Evolutionary conservation across 2,888 invertebrate species (phyloP), one percentile per base, ranked within the genome.

Genomic region (Apamea epomidion): DNA sequence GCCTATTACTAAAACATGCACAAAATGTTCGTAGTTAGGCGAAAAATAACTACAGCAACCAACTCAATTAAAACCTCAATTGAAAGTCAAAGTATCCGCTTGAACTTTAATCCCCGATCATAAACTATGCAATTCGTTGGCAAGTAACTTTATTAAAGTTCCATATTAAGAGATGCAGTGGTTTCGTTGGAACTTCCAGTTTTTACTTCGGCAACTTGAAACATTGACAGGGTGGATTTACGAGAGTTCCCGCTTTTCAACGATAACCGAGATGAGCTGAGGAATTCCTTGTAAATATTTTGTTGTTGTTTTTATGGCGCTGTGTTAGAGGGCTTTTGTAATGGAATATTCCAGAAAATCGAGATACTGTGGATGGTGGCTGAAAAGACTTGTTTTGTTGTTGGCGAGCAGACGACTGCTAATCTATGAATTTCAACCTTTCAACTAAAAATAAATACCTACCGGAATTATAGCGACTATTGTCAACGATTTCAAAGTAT

Each of bases 151-250:
- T 88, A 89, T 90, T 87, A 90, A 91, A 92, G 89, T 91, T 91
- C 88, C 86, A 88, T 91, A 91, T 90, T 90, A 90, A 90, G 86
- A 89, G 87, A 87, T 88, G 89, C 88, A 82, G 85, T 78, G 87
- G 84, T 84, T 88, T 83, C 80, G 87, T 81, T 85, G 88, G 85
- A 75, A 84, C 88, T 88, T 85, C 71, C 89, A 92, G 90, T 91
- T 93, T 92, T 93, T 94, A 93, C 92, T 94, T 89, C 90, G 84
- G 86, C 89, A 91, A 94, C 91, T 93, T 92, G 87, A 92, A 92
- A 94, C 93, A 94, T 94, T 92, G 94, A 93, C 93, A 92, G 92
- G 90, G 88, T 89, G 86, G 92, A 94, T 94, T 95, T 94, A 94
- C 91, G 91, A 91, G 90, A 90, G 86, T 82, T 88, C 42, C 88